phyloP scores from a whole-genome alignment of 1,140 invertebrate species.

The Euura saliciscinereae region DNA sequence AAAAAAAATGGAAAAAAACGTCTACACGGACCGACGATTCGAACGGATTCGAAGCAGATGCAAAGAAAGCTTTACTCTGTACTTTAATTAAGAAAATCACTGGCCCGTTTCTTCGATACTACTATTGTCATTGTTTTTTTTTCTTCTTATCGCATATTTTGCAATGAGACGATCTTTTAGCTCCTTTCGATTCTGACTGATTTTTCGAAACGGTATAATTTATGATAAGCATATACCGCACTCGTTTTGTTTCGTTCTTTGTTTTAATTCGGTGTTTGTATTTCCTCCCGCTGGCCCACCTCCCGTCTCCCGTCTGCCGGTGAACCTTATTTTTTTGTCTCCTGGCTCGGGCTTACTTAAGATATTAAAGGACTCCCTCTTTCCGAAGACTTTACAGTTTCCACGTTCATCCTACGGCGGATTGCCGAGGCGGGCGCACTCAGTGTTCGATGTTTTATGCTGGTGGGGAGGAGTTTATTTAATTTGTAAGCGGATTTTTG shows the following conservation, averaged over 20 bases:
- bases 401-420: slow-evolving; percentile 9
- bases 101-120: slow-evolving; percentile 43
- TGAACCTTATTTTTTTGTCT: slow-evolving; percentile 37
- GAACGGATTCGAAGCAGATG: slow-evolving; percentile 32
- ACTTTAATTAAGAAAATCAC: slow-evolving; percentile 61
- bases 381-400: slow-evolving; percentile 26
- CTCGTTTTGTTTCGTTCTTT: slow-evolving; percentile 26
- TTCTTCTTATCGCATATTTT: background rate
- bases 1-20: slow-evolving; percentile 38
- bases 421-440: background rate
- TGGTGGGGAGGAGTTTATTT: slow-evolving; percentile 46
- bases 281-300: slow-evolving; percentile 28
- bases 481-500: slow-evolving; percentile 62
- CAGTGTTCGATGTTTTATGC: slow-evolving; percentile 36
- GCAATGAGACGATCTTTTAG: too few species aligned
- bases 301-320: slow-evolving; percentile 24
- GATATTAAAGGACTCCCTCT: slow-evolving; percentile 56
- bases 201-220: too few species aligned
- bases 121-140: slow-evolving; percentile 9
- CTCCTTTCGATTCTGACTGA: too few species aligned
- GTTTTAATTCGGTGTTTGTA: slow-evolving; percentile 56
- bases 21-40: slow-evolving; percentile 51
- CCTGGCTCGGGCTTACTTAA: slow-evolving; percentile 53
- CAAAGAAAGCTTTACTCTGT: slow-evolving; percentile 62
- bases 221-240: too few species aligned